Evolutionary conservation across 2,888 invertebrate genomes (phyloP).

Genomic region (Clistopyga incitator): DNA sequence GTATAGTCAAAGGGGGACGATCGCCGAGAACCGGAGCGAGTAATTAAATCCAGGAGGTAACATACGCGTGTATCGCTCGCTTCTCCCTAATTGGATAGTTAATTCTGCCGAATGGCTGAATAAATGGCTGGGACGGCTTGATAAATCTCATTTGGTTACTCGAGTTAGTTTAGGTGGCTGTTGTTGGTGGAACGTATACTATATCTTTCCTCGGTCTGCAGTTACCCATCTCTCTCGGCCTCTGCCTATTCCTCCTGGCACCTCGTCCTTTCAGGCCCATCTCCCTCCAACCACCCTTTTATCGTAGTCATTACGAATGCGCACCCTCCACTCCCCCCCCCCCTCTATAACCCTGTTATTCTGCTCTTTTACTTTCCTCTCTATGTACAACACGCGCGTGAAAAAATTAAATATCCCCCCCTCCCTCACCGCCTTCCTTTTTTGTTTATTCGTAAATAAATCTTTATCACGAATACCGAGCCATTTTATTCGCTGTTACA

Average conservation of each 20-base stretch:
- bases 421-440: too few relatives aligned
- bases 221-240: neutral
- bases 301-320: constrained; percentile 21
- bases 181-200: neutral
- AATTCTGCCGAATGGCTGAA: constrained; percentile 67
- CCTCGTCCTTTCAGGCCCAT: neutral
- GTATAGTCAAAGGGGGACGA: constrained; percentile 20
- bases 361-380: constrained; percentile 12
- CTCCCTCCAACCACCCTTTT: neutral
- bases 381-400: neutral
- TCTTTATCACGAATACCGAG: neutral
- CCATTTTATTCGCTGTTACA: neutral
- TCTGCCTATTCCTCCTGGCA: constrained; percentile 2
- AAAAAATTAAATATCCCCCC: constrained; percentile 11
- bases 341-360: constrained; percentile 1
- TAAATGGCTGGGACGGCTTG: constrained; percentile 53
- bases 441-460: constrained; percentile 7
- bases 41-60: constrained; percentile 67
- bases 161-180: constrained; percentile 33
- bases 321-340: constrained; percentile 8
- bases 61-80: constrained; percentile 61
- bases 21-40: constrained; percentile 60
- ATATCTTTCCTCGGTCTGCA: constrained; percentile 8
- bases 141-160: constrained; percentile 49
- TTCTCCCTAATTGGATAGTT: constrained; percentile 71